A percentile compares a stretch with the other conserved stretches of the same genome.
Conservation (phyloP, 2,113 vertebrate genomes). For the Menura novaehollandiae region DNA sequence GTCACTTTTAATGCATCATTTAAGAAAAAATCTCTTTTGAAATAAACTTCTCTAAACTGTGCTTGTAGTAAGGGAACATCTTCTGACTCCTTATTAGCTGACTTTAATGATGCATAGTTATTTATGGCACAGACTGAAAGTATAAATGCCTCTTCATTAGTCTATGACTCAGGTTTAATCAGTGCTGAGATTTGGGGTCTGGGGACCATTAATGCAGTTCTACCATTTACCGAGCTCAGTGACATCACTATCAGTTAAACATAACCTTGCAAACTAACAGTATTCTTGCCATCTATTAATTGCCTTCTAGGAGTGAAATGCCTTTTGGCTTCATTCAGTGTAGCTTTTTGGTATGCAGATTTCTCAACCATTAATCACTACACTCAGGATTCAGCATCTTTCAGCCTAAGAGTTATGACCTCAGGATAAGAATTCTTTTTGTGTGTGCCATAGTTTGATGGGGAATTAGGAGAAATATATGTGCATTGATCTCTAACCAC, state of each 20-base stretch:
- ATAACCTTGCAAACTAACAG: neutral
- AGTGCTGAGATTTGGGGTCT: slow-evolving; percentile 43
- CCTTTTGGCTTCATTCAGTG: neutral
- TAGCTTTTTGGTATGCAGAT: neutral
- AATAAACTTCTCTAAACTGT: neutral
- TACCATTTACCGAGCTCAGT: neutral
- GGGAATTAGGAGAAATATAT: neutral
- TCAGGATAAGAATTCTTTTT: neutral
- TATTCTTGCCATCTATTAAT: neutral
- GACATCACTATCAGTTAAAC: slow-evolving; percentile 25
- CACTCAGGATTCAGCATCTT: neutral
- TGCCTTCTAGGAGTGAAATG: neutral
- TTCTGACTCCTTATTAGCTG: neutral
- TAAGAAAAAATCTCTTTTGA: neutral
- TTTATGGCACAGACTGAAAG: slow-evolving; percentile 22
- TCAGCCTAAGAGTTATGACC: neutral
- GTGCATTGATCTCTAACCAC: neutral
- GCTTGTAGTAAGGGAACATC: neutral
- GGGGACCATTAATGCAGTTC: slow-evolving; percentile 4
- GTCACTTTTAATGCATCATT: neutral
- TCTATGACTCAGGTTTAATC: slow-evolving; percentile 34
- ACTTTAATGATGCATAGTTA: slow-evolving; percentile 8
- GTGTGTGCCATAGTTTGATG: neutral
- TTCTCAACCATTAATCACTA: neutral
- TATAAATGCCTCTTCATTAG: slow-evolving; percentile 44